Conservation (phyloP, 2,113 vertebrate genomes). For the Naja naja region DNA sequence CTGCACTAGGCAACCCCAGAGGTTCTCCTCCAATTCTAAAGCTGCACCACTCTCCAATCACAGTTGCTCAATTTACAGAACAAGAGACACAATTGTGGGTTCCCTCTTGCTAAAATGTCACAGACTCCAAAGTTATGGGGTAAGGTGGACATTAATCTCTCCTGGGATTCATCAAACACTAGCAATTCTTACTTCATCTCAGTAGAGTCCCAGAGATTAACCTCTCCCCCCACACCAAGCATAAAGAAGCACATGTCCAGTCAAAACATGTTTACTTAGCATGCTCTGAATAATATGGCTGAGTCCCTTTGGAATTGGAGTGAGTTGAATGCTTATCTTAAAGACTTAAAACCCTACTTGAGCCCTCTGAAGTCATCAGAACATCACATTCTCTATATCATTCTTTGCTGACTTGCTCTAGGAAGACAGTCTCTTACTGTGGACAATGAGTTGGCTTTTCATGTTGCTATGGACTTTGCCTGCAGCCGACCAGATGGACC, state of each 20-base stretch:
- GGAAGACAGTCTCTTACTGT: too few relatives aligned
- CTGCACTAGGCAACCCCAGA: neutral
- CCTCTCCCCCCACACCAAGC: too few relatives aligned
- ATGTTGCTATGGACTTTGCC: neutral
- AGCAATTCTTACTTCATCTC: neutral
- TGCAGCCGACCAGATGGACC: too few relatives aligned
- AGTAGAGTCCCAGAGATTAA: neutral
- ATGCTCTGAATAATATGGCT: too few relatives aligned
- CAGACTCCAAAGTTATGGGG: neutral
- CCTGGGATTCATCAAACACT: neutral
- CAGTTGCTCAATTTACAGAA: neutral
- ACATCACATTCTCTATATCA: too few relatives aligned
- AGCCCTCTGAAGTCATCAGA: neutral
- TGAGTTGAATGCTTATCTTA: neutral
- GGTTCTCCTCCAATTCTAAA: neutral
- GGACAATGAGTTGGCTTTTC: neutral
- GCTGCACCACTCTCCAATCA: neutral
- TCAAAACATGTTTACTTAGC: too few relatives aligned
- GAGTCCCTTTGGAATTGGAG: too few relatives aligned
- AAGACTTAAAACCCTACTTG: neutral
- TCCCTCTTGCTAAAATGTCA: neutral
- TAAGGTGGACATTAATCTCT: neutral
- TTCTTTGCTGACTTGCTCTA: neutral
- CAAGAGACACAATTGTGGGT: neutral
- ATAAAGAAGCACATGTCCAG: too few relatives aligned